These are phyloP conservation scores for Neuroscelio doddi DNA, from an alignment of 2,888 invertebrate genomes.

Conservation along the genomic window DNA sequence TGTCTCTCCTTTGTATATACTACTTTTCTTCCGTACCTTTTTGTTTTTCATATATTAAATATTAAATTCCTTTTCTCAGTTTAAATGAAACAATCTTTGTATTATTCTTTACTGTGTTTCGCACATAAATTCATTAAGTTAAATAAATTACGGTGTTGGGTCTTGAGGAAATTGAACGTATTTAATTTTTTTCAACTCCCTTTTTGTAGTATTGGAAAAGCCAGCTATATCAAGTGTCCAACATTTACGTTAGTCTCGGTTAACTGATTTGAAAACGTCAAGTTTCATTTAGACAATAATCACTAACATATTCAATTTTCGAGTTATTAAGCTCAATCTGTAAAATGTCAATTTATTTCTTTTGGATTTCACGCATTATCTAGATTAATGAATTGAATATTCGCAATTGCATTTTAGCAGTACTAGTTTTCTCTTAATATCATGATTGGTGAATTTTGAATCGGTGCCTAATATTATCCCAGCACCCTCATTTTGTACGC, in stretches of 20 bases:
- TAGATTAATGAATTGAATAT: too few relatives aligned
- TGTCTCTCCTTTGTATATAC: slow-evolving; percentile 3
- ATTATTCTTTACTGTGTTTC: too few relatives aligned
- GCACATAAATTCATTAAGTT: too few relatives aligned
- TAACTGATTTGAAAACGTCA: neutral
- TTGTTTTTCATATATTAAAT: neutral
- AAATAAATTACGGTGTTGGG: too few relatives aligned
- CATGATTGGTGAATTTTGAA: too few relatives aligned
- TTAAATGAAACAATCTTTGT: too few relatives aligned
- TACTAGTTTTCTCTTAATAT: too few relatives aligned
- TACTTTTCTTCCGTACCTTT: slow-evolving; percentile 1
- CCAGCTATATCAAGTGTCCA: neutral
- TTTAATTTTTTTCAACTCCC: neutral
- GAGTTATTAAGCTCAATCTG: too few relatives aligned
- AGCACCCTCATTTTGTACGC: neutral
- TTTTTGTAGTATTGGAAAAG: neutral
- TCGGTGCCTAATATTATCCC: neutral
- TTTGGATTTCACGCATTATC: too few relatives aligned
- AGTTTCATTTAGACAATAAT: neutral
- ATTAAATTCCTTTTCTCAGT: neutral
- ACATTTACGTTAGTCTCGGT: neutral
- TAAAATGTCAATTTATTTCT: too few relatives aligned
- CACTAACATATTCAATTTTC: too few relatives aligned
- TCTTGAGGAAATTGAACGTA: neutral
- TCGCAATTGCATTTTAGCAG: too few relatives aligned